Percentiles rank a stretch among this genome's conserved stretches.
Evolutionary conservation across 2,113 vertebrate genomes (phyloP).

Genomic region (Laticauda laticaudata): DNA sequence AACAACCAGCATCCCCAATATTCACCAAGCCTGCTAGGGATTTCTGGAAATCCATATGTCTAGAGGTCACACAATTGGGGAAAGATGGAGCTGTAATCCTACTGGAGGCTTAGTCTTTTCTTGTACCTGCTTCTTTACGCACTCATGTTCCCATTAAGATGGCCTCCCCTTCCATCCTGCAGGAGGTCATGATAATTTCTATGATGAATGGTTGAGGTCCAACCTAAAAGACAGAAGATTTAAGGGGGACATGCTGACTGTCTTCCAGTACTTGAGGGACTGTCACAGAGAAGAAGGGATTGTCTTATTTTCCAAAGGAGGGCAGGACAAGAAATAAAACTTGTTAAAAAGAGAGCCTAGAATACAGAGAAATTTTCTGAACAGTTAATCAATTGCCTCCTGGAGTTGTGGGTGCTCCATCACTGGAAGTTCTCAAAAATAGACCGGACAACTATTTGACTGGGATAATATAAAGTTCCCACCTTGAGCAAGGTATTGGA

Average conservation of each 20-base stretch:
- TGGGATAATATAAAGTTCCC: background rate
- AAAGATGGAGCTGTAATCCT: background rate
- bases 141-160: background rate
- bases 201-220: background rate
- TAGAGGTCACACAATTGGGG: background rate
- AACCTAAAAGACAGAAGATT: background rate
- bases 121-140: background rate
- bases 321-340: background rate
- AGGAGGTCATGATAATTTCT: background rate
- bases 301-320: background rate
- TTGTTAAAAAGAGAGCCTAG: background rate
- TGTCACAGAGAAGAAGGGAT: background rate
- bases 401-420: background rate
- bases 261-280: background rate
- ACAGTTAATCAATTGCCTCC: background rate
- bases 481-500: background rate
- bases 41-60: background rate
- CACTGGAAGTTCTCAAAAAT: background rate
- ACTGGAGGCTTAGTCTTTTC: no score
- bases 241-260: background rate
- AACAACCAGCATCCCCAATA: background rate
- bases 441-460: background rate
- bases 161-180: background rate
- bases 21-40: background rate
- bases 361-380: background rate